These are phyloP conservation scores for Sicus ferrugineus DNA, from an alignment of 2,888 invertebrate genomes.

Conservation along the genomic window DNA sequence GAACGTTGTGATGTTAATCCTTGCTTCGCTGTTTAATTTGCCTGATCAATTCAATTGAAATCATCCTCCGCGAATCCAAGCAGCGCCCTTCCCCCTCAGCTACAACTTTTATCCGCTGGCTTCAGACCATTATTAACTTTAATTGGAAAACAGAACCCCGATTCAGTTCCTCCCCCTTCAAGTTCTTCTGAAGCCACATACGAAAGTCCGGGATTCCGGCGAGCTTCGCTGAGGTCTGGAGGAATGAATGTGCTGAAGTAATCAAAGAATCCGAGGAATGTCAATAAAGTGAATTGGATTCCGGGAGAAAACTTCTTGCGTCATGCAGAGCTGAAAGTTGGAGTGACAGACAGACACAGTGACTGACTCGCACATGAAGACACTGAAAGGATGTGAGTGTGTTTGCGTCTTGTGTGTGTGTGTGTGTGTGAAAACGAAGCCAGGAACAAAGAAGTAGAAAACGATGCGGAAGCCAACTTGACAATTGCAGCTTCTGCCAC, in stretches of 20 bases:
- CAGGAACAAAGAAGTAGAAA: not conserved
- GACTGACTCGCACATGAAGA: not conserved
- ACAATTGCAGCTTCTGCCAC: slow-evolving; percentile 20
- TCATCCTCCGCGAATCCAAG: too few relatives aligned
- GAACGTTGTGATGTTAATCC: too few relatives aligned
- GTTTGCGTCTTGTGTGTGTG: too few relatives aligned
- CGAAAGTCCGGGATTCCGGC: not conserved
- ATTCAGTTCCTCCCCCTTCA: too few relatives aligned
- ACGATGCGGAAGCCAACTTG: slow-evolving; percentile 14
- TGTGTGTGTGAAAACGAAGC: too few relatives aligned
- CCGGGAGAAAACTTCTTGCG: slow-evolving; percentile 17
- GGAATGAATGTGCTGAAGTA: slow-evolving; percentile 19
- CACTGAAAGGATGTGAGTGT: not conserved
- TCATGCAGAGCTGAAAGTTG: not conserved
- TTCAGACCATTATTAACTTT: not conserved
- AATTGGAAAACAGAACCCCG: not conserved
- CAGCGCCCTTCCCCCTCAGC: too few relatives aligned
- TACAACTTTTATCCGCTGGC: too few relatives aligned
- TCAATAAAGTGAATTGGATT: slow-evolving; percentile 41
- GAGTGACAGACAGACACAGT: not conserved
- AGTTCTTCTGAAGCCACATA: too few relatives aligned
- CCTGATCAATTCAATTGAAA: too few relatives aligned
- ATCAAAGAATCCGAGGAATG: slow-evolving; percentile 40
- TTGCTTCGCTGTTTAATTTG: too few relatives aligned
- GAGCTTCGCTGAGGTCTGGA: not conserved